Conservation (phyloP, 2,113 vertebrate species). For the Phylloscopus whistleri region DNA sequence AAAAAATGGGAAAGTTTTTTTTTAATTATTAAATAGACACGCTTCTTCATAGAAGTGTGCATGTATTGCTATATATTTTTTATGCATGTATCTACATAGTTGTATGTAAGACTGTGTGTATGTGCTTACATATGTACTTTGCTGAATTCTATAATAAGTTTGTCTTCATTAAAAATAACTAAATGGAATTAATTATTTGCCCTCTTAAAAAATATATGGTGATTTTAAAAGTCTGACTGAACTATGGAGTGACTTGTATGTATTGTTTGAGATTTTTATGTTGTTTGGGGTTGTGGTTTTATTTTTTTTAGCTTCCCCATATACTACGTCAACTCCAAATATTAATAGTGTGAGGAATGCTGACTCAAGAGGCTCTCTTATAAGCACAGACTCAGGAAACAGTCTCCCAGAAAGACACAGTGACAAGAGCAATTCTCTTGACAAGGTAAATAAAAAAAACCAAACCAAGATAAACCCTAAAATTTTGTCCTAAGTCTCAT, state of each 20-base stretch:
- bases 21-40: neutral
- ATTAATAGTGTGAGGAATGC: slow-evolving; percentile 87
- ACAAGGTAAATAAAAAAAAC: slow-evolving; percentile 84
- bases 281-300: neutral
- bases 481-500: neutral
- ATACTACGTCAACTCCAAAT: slow-evolving; percentile 89
- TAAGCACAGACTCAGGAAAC: slow-evolving; percentile 93
- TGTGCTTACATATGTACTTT: neutral
- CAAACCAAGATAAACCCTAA: neutral
- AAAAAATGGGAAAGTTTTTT: neutral
- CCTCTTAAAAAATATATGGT: neutral
- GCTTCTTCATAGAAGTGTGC: neutral
- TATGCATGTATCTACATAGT: neutral
- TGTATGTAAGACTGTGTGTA: neutral
- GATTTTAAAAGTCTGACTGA: neutral
- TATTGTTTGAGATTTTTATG: neutral
- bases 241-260: neutral
- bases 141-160: neutral
- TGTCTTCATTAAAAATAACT: neutral
- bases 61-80: neutral
- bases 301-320: slow-evolving; percentile 82
- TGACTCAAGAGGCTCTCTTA: slow-evolving; percentile 92
- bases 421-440: slow-evolving; percentile 90
- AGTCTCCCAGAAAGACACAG: slow-evolving; percentile 86
- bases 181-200: neutral